A percentile compares a stretch with the other conserved stretches of the same genome.
These are phyloP conservation scores for Syngnathoides biaculeatus DNA, from an alignment of 2,113 vertebrate genomes.

Conservation along the genomic window DNA sequence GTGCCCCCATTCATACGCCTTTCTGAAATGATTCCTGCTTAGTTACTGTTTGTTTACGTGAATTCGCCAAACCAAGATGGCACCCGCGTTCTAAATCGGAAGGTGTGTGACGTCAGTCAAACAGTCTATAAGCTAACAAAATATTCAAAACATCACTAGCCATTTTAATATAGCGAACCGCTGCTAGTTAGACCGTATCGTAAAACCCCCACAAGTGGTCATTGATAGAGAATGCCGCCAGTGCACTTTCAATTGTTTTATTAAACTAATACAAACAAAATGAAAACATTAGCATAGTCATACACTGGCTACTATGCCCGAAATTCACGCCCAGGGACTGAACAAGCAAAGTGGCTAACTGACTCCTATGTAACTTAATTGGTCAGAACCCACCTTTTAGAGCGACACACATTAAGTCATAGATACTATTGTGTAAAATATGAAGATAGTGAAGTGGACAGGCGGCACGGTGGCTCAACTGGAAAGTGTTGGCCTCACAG, in stretches of 20 bases:
- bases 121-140: too few species aligned
- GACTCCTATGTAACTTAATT: neutral
- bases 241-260: neutral
- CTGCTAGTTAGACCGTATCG: neutral
- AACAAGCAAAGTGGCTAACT: neutral
- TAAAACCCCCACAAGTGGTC: neutral
- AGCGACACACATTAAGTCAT: neutral
- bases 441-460: neutral
- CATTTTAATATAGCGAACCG: too few species aligned
- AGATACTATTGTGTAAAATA: too few species aligned
- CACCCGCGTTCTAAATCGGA: too few species aligned
- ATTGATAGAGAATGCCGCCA: neutral
- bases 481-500: too few species aligned
- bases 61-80: too few species aligned
- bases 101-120: too few species aligned
- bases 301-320: neutral
- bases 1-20: too few species aligned
- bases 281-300: neutral
- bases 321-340: neutral
- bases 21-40: too few species aligned
- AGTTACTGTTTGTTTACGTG: too few species aligned
- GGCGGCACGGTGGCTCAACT: too few species aligned
- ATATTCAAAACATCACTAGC: too few species aligned
- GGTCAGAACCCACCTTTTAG: neutral
- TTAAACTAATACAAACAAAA: neutral